Conservation (phyloP, 2,797 vertebrate genomes). For the Carcharodon carcharias region DNA sequence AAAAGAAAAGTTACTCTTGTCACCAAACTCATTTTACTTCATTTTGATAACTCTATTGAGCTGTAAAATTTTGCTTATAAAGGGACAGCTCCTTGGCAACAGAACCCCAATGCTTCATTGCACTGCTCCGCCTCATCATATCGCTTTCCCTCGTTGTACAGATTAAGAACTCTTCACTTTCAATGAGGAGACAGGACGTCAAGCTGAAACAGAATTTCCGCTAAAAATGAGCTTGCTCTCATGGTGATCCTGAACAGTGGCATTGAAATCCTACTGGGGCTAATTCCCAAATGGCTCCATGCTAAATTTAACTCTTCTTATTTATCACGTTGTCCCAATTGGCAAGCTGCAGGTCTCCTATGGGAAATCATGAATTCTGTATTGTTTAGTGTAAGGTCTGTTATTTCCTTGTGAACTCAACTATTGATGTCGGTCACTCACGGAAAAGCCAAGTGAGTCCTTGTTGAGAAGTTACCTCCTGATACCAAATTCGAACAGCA, state of each 20-base stretch:
- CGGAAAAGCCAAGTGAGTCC: background rate
- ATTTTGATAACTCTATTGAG: background rate
- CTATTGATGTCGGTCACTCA: background rate
- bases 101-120: background rate
- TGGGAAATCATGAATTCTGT: background rate
- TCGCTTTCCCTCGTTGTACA: background rate
- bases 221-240: background rate
- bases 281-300: background rate
- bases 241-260: no score
- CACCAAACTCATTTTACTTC: background rate
- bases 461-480: background rate
- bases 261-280: background rate
- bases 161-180: background rate
- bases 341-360: background rate
- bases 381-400: background rate
- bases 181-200: background rate
- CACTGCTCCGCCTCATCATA: background rate
- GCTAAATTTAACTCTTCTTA: background rate
- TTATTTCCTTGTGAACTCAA: background rate
- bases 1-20: background rate
- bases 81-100: background rate
- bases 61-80: background rate
- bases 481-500: background rate
- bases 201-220: background rate
- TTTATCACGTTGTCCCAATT: constrained; percentile 1